Conservation (phyloP, 2,888 invertebrate species). For the Podabrus alpinus region DNA sequence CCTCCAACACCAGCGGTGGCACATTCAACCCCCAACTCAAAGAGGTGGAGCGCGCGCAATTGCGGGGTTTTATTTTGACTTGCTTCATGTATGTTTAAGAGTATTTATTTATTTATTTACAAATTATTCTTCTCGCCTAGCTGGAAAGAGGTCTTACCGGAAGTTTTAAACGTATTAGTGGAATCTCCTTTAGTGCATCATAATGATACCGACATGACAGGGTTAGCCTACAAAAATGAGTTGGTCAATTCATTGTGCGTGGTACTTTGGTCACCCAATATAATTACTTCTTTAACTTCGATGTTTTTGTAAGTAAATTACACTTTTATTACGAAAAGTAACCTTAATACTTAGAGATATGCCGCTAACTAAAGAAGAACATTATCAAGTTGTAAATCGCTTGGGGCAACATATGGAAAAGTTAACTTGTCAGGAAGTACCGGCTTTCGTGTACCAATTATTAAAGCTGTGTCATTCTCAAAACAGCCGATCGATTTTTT, state of each 20-base stretch:
- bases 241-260: slow-evolving; percentile 65
- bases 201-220: slow-evolving; percentile 63
- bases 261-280: slow-evolving; percentile 62
- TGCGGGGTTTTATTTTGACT: too few species aligned
- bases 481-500: slow-evolving; percentile 48
- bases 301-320: slow-evolving; percentile 66
- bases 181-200: slow-evolving; percentile 60
- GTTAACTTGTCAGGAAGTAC: slow-evolving; percentile 65
- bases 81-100: too few species aligned
- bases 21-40: too few species aligned
- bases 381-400: slow-evolving; percentile 65
- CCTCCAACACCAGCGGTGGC: too few species aligned
- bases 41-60: too few species aligned
- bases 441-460: slow-evolving; percentile 69
- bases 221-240: slow-evolving; percentile 64
- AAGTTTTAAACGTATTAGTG: slow-evolving; percentile 61
- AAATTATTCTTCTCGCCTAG: slow-evolving; percentile 54
- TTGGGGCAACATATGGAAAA: slow-evolving; percentile 64
- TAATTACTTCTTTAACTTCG: slow-evolving; percentile 65
- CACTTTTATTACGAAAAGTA: background rate
- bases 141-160: slow-evolving; percentile 72
- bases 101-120: too few species aligned
- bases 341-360: slow-evolving; percentile 60
- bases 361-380: slow-evolving; percentile 62
- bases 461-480: slow-evolving; percentile 61